These are phyloP conservation scores for Hedychridium roseum DNA, from an alignment of 2,888 invertebrate species.

Conservation along the genomic window DNA sequence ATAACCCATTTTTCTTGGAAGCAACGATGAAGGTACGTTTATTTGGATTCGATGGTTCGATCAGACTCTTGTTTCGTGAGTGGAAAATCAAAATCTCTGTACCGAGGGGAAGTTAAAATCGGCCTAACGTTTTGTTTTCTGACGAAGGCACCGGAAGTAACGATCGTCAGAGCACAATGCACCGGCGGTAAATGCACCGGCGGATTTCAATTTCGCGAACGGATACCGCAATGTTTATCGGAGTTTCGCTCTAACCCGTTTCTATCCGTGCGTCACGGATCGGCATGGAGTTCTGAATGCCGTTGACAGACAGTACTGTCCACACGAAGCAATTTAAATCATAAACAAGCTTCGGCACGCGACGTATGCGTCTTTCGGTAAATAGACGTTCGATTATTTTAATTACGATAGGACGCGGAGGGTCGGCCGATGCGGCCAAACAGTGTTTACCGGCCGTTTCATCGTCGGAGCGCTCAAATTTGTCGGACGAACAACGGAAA, in stretches of 20 bases:
- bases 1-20: too few species aligned
- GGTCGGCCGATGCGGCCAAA: too few species aligned
- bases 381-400: slow-evolving; percentile 33
- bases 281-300: slow-evolving; percentile 16
- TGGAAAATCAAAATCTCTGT: too few species aligned
- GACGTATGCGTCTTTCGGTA: slow-evolving; percentile 9
- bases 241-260: slow-evolving; percentile 16
- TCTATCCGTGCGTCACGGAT: slow-evolving; percentile 17
- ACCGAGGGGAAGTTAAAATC: too few species aligned
- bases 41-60: too few species aligned
- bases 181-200: slow-evolving; percentile 22
- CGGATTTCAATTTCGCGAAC: slow-evolving; percentile 30
- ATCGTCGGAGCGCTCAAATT: too few species aligned
- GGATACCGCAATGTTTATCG: slow-evolving; percentile 26
- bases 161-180: neutral
- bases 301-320: slow-evolving; percentile 16
- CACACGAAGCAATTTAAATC: slow-evolving; percentile 35
- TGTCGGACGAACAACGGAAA: too few species aligned
- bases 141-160: neutral
- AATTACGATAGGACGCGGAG: too few species aligned
- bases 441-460: too few species aligned
- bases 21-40: too few species aligned
- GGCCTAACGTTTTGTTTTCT: neutral
- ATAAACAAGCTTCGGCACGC: slow-evolving; percentile 25
- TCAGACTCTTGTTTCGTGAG: too few species aligned